Base-by-base conservation (phyloP, 2,888 invertebrate species). In the Pogonocherus hispidulus region DNA sequence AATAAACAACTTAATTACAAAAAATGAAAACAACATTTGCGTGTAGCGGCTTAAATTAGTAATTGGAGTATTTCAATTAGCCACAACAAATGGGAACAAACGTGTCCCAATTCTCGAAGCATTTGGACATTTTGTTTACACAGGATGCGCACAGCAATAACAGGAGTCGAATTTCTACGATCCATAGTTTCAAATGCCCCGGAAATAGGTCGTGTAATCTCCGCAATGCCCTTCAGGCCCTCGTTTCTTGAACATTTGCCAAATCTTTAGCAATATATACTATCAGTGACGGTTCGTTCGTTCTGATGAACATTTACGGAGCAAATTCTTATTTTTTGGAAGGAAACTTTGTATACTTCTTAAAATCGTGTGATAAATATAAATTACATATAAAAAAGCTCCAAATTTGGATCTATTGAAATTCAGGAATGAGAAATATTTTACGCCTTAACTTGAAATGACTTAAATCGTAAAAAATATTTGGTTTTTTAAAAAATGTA, bases 161-260 rank as follows among this genome's bases (percentile, higher is more conserved):
- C 59, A 46, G 63, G 63, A 68, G 66, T 37, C 71, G 56, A 19
- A 59, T 51, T 60, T 66, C 68, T 66, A 65, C 71, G 66, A 71
- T 68, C 67, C 66, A 68, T 68, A 66, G 66, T 71, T 71, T 63
- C 60, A 60, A 66, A 66, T 63, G 68, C 66, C 59, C 37, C 59
- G 60, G 63, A 71, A 66, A 64, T 68, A 66, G 71, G 71, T 71
- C 71, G 68, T 18, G 46, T 27, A 18, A 59, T 59, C 59, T 46
- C 47, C 59, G 2, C 23, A 9, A 19, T 19, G 54, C 63, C 51
- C 64, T 54, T 65, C 51, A 52, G 49, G 41, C 20, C 54, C 60
- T 63, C 54, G 56, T 66, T 55, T 49, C 56, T 71, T 66, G 68
- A 66, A 64, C 68, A 60, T 35, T 64, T 66, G 71, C 68, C 68